Base-by-base conservation (phyloP, 2,888 invertebrate genomes). In the Serripes groenlandicus region DNA sequence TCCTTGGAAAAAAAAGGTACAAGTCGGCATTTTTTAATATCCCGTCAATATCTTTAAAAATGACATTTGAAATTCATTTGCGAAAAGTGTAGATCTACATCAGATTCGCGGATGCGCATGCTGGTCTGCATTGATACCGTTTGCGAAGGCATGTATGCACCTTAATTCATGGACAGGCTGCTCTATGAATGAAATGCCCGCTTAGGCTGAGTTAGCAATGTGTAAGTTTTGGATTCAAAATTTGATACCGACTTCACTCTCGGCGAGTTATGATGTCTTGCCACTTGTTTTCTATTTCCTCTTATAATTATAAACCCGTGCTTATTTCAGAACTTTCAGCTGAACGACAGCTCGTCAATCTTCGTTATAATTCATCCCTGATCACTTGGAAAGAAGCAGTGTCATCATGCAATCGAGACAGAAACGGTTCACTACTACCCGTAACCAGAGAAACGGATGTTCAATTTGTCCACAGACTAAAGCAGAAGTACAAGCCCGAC, bases 361-460 rank as follows among this genome's bases (percentile, higher is more conserved):
- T 66, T 0, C 3, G 18, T 42, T 66, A 66, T 26, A 42, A 66
- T 32, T 23, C 66, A 37, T 42, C 11, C 42, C 18, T 28, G 28
- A 11, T 42, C 23, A 26, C 66, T 2, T 66, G 66, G 66, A 23
- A 35, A 66, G 66, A 66, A 35, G 42, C 66, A 5, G n/a, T 15
- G 23, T 28, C 26, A 28, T 23, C 42, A 35, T 66, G 66, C 26
- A 7, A 23, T 7, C 66, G n/a, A 34, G 1, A 37, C 3, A 34
- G 35, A 26, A 66, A 66, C 28, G 66, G 66, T 26, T 66, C 66
- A 26, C 28, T 66, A 42, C 42, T 66, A 23, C 42, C 15, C 2
- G 2, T 66, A 4, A 37, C 42, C 18, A 18, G 5, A 15, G 42
- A 42, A 28, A 42, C 66, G 7, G 35, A 35, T 2, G 26, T 21